Conservation (phyloP, 2,888 invertebrate species). For the Callimorpha dominula region DNA sequence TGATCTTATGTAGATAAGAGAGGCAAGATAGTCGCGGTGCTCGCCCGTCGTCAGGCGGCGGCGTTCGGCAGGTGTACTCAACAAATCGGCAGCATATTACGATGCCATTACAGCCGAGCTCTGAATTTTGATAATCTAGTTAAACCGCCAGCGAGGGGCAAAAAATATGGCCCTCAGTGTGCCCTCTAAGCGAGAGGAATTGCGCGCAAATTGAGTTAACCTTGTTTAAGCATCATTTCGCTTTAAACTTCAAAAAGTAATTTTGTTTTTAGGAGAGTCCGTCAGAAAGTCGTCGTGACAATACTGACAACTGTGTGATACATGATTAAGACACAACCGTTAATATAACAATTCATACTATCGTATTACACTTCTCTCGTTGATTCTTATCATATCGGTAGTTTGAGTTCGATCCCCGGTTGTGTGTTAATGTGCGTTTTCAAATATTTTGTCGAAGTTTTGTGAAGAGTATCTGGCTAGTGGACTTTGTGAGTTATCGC, state of each 20-base stretch:
- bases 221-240: slow-evolving; percentile 65
- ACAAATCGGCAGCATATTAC: slow-evolving; percentile 61
- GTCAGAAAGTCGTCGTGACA: background rate
- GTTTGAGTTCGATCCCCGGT: too few species aligned
- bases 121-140: slow-evolving; percentile 69
- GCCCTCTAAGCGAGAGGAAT: slow-evolving; percentile 50
- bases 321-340: background rate
- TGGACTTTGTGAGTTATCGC: too few species aligned
- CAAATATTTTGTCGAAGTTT: too few species aligned
- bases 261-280: slow-evolving; percentile 57
- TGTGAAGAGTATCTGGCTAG: too few species aligned
- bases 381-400: too few species aligned
- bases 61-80: slow-evolving; percentile 13
- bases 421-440: too few species aligned
- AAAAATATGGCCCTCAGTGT: slow-evolving; percentile 52
- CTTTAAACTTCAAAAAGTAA: slow-evolving; percentile 69
- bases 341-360: too few species aligned
- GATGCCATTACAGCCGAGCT: slow-evolving; percentile 59
- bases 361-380: too few species aligned
- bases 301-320: background rate
- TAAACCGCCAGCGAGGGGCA: slow-evolving; percentile 54
- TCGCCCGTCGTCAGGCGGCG: background rate
- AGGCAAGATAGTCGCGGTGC: background rate
- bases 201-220: slow-evolving; percentile 69
- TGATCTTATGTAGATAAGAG: too few species aligned